Conservation (phyloP, 2,888 invertebrate species). For the Standfussiana lucernea region DNA sequence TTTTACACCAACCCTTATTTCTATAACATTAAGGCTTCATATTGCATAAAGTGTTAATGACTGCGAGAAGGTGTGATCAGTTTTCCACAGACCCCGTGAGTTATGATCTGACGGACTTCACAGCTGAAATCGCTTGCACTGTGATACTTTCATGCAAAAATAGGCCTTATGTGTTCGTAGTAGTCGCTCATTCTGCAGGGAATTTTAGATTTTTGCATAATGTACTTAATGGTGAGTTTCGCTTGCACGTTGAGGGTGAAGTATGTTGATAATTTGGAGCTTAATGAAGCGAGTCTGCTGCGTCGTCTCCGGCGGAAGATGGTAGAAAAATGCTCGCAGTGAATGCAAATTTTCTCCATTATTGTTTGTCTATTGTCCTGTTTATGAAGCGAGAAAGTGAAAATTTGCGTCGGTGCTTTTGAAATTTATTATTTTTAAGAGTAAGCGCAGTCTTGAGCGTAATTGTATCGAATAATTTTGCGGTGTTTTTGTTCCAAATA, state of each 20-base stretch:
- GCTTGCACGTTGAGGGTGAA: constrained; percentile 80
- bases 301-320: constrained; percentile 85
- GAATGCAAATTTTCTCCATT: constrained; percentile 88
- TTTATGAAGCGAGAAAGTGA: constrained; percentile 84
- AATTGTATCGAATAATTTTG: constrained; percentile 42
- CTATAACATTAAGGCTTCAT: constrained; percentile 67
- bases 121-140: constrained; percentile 79
- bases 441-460: constrained; percentile 49
- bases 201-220: constrained; percentile 71
- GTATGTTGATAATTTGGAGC: constrained; percentile 88
- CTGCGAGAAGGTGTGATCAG: constrained; percentile 75
- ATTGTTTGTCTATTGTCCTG: constrained; percentile 89
- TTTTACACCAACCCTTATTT: constrained; percentile 57
- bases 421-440: constrained; percentile 70
- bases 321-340: constrained; percentile 86
- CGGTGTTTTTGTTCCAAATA: constrained; percentile 5
- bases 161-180: constrained; percentile 75
- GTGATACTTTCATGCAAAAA: constrained; percentile 75
- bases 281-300: constrained; percentile 88
- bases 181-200: constrained; percentile 69
- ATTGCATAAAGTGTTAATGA: constrained; percentile 60
- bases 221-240: constrained; percentile 83
- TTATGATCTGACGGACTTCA: constrained; percentile 86
- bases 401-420: constrained; percentile 70
- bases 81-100: constrained; percentile 79